Conservation (phyloP, 2,113 vertebrate species). For the Austrofundulus limnaeus region DNA sequence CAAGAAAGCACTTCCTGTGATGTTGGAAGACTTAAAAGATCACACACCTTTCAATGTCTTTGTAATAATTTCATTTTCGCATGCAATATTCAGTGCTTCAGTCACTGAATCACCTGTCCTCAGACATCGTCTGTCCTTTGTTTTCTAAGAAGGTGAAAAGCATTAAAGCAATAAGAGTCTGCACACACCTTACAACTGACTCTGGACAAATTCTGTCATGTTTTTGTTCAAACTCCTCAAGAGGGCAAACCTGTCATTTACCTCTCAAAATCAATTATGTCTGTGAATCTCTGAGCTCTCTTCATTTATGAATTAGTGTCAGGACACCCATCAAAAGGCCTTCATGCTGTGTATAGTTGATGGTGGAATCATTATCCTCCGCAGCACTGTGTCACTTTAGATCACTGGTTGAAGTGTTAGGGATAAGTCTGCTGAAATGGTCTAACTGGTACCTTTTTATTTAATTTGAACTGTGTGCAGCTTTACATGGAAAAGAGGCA, state of each 20-base stretch:
- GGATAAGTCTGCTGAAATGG: constrained; percentile 24
- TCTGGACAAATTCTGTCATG: constrained; percentile 18
- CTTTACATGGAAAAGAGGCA: constrained; percentile 16
- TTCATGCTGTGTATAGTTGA: constrained; percentile 36
- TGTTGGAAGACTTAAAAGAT: constrained; percentile 1
- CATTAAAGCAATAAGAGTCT: constrained; percentile 22
- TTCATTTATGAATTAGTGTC: constrained; percentile 21
- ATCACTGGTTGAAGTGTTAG: constrained; percentile 25
- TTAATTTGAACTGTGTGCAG: constrained; percentile 44
- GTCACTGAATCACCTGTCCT: not conserved
- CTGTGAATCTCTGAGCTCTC: constrained; percentile 26
- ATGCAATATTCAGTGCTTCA: not conserved
- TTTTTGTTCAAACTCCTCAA: constrained; percentile 38
- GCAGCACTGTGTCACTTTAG: constrained; percentile 17
- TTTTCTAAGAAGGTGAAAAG: constrained; percentile 37
- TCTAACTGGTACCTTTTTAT: constrained; percentile 21
- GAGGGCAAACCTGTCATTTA: constrained; percentile 27
- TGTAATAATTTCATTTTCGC: not conserved
- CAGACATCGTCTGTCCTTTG: constrained; percentile 3
- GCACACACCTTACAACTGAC: constrained; percentile 18
- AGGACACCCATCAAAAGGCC: no score
- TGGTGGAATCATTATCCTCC: constrained; percentile 32
- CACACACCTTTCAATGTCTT: no score
- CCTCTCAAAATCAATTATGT: constrained; percentile 23
- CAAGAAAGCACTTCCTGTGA: not conserved